These are phyloP conservation scores for Bungarus multicinctus DNA, from an alignment of 2,113 vertebrate species.

Conservation along the genomic window DNA sequence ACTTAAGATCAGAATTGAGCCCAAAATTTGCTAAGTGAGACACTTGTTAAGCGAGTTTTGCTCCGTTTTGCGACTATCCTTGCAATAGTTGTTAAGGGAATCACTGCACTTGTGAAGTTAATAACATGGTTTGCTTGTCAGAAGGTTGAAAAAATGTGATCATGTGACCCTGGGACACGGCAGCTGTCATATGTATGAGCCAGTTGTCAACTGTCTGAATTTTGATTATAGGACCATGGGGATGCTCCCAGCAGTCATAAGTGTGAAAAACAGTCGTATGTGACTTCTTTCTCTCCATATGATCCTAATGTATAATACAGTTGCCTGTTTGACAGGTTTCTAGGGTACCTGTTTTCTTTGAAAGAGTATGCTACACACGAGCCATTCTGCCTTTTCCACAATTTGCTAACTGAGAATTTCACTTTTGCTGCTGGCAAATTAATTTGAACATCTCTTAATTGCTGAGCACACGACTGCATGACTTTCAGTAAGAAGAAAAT, in stretches of 20 bases:
- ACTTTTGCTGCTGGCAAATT: neutral
- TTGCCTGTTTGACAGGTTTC: neutral
- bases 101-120: too few species aligned
- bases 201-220: neutral
- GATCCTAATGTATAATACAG: neutral
- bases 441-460: neutral
- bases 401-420: neutral
- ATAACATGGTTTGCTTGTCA: neutral
- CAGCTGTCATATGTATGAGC: neutral
- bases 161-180: neutral
- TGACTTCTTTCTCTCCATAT: neutral
- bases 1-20: neutral
- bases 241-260: neutral
- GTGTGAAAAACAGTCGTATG: neutral
- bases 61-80: neutral
- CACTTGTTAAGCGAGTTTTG: neutral
- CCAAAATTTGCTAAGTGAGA: neutral
- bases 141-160: neutral
- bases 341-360: neutral
- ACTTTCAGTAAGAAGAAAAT: neutral
- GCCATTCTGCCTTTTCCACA: neutral
- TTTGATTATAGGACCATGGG: neutral
- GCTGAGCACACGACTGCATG: neutral
- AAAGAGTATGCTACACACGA: neutral
- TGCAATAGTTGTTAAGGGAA: neutral